Evolutionary conservation across 2,888 invertebrate genomes (phyloP).

Genomic region (Spilosoma lubricipeda): DNA sequence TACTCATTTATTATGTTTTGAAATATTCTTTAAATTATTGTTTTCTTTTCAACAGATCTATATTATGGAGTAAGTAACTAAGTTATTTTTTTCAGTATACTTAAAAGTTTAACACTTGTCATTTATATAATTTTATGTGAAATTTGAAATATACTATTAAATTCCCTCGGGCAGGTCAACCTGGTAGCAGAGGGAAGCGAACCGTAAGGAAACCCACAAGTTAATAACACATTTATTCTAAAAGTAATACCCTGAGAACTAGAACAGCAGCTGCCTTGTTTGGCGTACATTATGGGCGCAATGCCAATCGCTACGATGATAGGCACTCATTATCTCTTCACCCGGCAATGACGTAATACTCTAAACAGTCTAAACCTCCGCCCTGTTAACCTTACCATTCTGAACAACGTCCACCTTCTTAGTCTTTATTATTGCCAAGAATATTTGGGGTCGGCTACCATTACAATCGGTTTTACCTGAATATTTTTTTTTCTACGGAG

Average conservation of each 20-base stretch:
- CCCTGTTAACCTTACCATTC: not conserved
- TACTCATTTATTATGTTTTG: too few relatives aligned
- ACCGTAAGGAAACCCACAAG: constrained; percentile 21
- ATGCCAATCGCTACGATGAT: constrained; percentile 28
- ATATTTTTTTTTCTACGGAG: too few relatives aligned
- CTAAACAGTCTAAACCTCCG: not conserved
- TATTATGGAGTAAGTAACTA: not conserved
- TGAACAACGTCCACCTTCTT: not conserved
- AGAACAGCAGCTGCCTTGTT: constrained; percentile 39
- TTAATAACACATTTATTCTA: constrained; percentile 32
- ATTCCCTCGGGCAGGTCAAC: not conserved
- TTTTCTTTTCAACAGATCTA: not conserved
- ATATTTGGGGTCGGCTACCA: too few relatives aligned
- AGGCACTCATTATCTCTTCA: constrained; percentile 29
- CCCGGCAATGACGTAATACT: constrained; percentile 3
- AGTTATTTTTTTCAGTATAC: not conserved
- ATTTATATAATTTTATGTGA: not conserved
- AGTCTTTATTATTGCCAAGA: too few relatives aligned
- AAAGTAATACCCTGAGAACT: constrained; percentile 42
- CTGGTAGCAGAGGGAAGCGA: constrained; percentile 17
- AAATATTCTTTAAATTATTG: not conserved
- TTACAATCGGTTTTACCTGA: too few relatives aligned
- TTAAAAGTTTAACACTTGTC: not conserved
- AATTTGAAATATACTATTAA: not conserved
- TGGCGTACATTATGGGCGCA: constrained; percentile 31